Evolutionary conservation across 2,888 invertebrate genomes (phyloP).

Genomic region (Dysmachus trigonus): DNA sequence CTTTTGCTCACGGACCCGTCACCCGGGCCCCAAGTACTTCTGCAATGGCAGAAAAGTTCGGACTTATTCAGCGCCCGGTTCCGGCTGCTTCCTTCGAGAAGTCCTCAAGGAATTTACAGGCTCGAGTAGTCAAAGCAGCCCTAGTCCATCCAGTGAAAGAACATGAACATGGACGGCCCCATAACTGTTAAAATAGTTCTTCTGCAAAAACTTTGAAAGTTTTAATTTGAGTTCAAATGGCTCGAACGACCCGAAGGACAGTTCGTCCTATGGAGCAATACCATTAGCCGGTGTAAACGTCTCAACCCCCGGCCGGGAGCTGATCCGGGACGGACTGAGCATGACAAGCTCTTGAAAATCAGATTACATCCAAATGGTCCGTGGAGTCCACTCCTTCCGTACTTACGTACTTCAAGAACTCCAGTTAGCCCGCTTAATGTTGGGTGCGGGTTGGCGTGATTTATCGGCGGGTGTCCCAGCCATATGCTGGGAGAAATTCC

Average conservation of each 20-base stretch:
- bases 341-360: neutral
- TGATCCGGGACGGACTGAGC: neutral
- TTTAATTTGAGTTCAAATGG: constrained; percentile 20
- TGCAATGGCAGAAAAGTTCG: neutral
- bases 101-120: neutral
- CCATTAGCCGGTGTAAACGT: neutral
- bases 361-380: neutral
- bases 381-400: neutral
- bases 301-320: neutral
- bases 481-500: neutral
- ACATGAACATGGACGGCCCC: neutral
- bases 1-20: neutral
- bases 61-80: neutral
- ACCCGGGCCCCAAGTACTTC: neutral
- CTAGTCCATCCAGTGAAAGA: neutral
- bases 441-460: neutral
- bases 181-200: constrained; percentile 20
- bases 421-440: neutral
- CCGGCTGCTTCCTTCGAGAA: neutral
- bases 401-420: neutral
- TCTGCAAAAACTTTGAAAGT: neutral
- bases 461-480: neutral
- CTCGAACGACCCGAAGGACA: neutral
- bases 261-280: neutral
- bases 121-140: neutral